Evolutionary conservation across 2,797 vertebrate species (phyloP).

Genomic region (Cynopterus sphinx): DNA sequence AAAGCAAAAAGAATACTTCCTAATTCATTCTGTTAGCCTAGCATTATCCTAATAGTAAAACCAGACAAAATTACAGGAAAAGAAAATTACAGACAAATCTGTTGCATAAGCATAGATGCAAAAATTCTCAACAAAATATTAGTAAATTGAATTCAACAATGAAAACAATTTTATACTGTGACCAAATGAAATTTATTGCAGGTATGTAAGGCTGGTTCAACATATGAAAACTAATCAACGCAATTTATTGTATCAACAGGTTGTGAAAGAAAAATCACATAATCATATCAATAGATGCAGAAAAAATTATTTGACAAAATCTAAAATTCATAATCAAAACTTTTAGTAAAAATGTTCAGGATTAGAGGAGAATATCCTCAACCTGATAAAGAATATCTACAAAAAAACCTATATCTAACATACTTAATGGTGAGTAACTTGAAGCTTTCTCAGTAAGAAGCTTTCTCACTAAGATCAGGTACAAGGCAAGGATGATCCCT

Average conservation of each 20-base stretch:
- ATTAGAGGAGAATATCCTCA: not conserved
- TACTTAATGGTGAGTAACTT: not conserved
- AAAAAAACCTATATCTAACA: not conserved
- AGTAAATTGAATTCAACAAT: not conserved
- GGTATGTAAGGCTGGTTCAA: not conserved
- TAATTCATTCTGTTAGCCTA: not conserved
- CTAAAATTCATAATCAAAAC: not conserved
- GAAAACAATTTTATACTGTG: not conserved
- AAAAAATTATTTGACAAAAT: not conserved
- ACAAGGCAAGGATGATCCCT: not conserved
- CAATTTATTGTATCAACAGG: not conserved
- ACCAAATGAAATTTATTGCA: not conserved
- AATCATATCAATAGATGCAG: not conserved
- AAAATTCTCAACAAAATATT: not conserved
- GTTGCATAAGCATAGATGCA: not conserved
- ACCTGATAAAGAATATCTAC: not conserved
- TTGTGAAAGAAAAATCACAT: not conserved
- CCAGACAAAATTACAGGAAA: not conserved
- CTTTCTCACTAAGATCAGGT: not conserved
- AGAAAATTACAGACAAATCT: not conserved
- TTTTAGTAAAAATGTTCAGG: not conserved
- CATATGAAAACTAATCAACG: not conserved
- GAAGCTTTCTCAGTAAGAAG: too few species aligned
- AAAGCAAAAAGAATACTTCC: not conserved
- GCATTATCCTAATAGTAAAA: not conserved